A percentile compares a stretch with the other conserved stretches of the same genome.
Conservation (phyloP, 2,113 vertebrate species). For the Lampris megalopsis region DNA sequence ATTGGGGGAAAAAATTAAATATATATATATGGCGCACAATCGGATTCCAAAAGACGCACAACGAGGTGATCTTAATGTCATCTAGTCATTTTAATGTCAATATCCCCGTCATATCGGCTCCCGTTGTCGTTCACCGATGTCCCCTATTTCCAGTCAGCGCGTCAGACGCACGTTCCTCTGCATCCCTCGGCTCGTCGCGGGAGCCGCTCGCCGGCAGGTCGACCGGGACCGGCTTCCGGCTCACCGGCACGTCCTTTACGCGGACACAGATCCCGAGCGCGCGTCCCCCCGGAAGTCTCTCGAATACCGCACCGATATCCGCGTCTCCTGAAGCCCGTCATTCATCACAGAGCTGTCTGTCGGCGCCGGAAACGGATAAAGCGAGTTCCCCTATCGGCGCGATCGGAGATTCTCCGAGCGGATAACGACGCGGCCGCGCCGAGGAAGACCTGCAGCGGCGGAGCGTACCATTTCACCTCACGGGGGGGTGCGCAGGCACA, state of each 20-base stretch:
- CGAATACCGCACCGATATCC: not conserved
- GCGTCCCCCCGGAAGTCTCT: slow-evolving; percentile 10
- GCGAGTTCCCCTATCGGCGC: not conserved
- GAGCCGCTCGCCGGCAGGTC: slow-evolving; percentile 38
- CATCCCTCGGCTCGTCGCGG: slow-evolving; percentile 46
- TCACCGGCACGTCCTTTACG: slow-evolving; percentile 20
- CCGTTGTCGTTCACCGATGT: slow-evolving; percentile 6
- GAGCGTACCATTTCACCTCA: slow-evolving; percentile 69
- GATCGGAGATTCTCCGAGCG: slow-evolving; percentile 43
- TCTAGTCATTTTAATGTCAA: slow-evolving; percentile 18
- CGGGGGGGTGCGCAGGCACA: slow-evolving; percentile 18
- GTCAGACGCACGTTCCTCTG: slow-evolving; percentile 38
- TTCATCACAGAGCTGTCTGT: slow-evolving; percentile 43
- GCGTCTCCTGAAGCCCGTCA: not conserved
- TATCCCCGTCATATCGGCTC: slow-evolving; percentile 6
- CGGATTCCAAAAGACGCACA: not conserved
- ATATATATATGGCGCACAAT: slow-evolving; percentile 44
- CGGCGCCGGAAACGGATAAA: not conserved
- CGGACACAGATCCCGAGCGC: slow-evolving; percentile 3
- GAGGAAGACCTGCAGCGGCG: slow-evolving; percentile 69
- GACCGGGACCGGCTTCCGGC: slow-evolving; percentile 29
- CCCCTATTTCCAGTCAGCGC: slow-evolving; percentile 24
- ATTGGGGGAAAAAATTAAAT: slow-evolving; percentile 23
- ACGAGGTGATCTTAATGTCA: slow-evolving; percentile 17
- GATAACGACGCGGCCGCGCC: slow-evolving; percentile 63